Evolutionary conservation across 1,140 invertebrate genomes (phyloP).

Genomic region (Leptinotarsa texana): DNA sequence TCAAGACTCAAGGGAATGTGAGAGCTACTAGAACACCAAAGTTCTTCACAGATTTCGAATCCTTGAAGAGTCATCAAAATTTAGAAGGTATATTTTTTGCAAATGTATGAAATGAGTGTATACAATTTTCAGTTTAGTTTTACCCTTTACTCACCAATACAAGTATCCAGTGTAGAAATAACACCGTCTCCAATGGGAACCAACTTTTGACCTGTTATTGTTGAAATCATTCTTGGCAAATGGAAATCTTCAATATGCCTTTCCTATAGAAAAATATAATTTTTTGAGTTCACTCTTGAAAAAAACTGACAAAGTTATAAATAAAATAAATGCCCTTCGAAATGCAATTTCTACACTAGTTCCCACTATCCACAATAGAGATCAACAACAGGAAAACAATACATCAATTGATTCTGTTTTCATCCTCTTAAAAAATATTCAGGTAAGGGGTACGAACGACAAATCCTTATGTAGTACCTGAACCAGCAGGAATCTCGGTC

Average conservation of each 20-base stretch:
- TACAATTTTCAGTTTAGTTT: background rate
- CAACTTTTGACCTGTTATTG: slow-evolving; percentile 79
- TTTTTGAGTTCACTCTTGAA: too few species aligned
- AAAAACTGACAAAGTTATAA: background rate
- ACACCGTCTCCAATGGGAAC: slow-evolving; percentile 96
- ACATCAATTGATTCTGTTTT: too few species aligned
- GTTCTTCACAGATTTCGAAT: slow-evolving; percentile 98
- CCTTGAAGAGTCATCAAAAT: slow-evolving; percentile 50
- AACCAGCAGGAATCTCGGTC: too few species aligned
- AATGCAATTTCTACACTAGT: background rate
- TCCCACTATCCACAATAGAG: too few species aligned
- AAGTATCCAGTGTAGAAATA: slow-evolving; percentile 88
- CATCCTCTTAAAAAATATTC: too few species aligned
- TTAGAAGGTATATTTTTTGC: background rate
- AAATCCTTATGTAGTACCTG: too few species aligned
- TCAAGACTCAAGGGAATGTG: slow-evolving; percentile 90
- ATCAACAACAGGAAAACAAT: too few species aligned
- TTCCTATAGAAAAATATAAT: slow-evolving; percentile 44
- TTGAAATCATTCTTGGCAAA: slow-evolving; percentile 83
- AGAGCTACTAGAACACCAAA: slow-evolving; percentile 89
- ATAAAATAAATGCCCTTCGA: slow-evolving; percentile 49
- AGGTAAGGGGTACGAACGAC: too few species aligned
- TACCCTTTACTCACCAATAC: too few species aligned
- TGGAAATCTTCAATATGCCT: slow-evolving; percentile 81
- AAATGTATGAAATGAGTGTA: background rate